Percentiles rank a stretch among this genome's conserved stretches.
These are phyloP conservation scores for Tillus elongatus DNA, from an alignment of 2,888 invertebrate species.

Conservation along the genomic window DNA sequence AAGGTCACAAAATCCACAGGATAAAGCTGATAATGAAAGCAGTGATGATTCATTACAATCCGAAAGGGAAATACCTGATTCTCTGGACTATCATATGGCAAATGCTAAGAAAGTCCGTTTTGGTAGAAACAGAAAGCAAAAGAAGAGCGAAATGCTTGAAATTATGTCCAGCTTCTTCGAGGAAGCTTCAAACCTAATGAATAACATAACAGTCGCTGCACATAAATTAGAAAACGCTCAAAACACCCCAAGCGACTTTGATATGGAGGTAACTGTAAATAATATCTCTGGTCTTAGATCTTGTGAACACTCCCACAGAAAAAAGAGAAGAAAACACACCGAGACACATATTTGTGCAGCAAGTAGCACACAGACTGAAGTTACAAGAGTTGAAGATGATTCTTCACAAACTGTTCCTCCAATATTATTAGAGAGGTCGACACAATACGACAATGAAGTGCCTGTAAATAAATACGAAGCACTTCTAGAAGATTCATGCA, in stretches of 20 bases:
- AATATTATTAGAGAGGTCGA: constrained; percentile 15
- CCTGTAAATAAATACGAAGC: constrained; percentile 37
- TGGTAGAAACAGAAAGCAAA: constrained; percentile 12
- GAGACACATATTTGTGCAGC: background rate
- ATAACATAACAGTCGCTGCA: constrained; percentile 31
- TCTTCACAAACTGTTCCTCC: constrained; percentile 26
- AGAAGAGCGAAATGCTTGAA: constrained; percentile 29
- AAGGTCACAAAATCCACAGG: too few relatives aligned
- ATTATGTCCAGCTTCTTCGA: constrained; percentile 40
- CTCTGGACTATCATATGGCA: constrained; percentile 28
- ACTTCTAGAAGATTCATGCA: constrained; percentile 35
- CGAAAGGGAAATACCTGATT: constrained; percentile 24
- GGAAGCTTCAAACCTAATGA: constrained; percentile 39
- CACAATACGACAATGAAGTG: constrained; percentile 23
- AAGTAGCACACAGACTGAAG: constrained; percentile 6
- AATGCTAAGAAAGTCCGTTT: constrained; percentile 32
- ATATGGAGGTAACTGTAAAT: constrained; percentile 34
- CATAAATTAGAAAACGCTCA: constrained; percentile 22
- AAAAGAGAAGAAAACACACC: constrained; percentile 12
- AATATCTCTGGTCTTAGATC: constrained; percentile 24
- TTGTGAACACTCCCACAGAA: constrained; percentile 12
- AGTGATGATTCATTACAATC: constrained; percentile 15
- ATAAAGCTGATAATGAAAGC: background rate
- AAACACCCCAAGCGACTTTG: constrained; percentile 24
- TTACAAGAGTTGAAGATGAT: constrained; percentile 14